Conservation (phyloP, 2,113 vertebrate genomes). For the Apistogramma diplotaenia region DNA sequence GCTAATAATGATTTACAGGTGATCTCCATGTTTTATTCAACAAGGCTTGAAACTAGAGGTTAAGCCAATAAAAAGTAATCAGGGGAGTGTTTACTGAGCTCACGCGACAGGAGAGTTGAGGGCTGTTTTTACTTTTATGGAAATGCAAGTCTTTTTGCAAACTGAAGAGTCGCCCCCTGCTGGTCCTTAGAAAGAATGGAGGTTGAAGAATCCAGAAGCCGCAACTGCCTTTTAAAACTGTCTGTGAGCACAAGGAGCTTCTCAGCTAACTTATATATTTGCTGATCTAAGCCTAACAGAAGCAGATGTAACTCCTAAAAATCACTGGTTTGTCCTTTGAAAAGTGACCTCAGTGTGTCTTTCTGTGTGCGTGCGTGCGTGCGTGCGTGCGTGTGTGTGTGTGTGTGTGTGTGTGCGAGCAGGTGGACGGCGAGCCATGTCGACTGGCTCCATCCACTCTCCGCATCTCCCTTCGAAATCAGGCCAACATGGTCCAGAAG, state of each 20-base stretch:
- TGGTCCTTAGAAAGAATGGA: background rate
- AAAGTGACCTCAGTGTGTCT: background rate
- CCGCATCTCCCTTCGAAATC: slow-evolving; percentile 90
- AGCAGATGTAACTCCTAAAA: background rate
- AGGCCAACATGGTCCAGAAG: slow-evolving; percentile 99
- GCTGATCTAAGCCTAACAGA: background rate
- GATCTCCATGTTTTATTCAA: too few relatives aligned
- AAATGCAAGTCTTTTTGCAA: background rate
- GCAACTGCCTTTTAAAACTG: background rate
- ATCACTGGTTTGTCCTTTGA: background rate
- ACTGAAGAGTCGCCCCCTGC: background rate
- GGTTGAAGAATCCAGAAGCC: background rate
- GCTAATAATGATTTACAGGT: background rate
- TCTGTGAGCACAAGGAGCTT: background rate
- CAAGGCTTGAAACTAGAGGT: too few relatives aligned
- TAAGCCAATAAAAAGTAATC: background rate
- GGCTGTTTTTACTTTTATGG: background rate
- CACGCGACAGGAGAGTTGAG: background rate
- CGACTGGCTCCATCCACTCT: slow-evolving; percentile 89
- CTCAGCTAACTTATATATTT: background rate
- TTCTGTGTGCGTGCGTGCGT: background rate
- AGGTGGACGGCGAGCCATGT: slow-evolving; percentile 95
- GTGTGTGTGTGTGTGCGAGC: background rate
- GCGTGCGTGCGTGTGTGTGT: background rate
- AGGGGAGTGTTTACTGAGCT: background rate